Percentiles rank a stretch among this genome's conserved stretches.
These are phyloP conservation scores for Vidua chalybeata DNA, from an alignment of 2,113 vertebrate genomes.

Conservation along the genomic window DNA sequence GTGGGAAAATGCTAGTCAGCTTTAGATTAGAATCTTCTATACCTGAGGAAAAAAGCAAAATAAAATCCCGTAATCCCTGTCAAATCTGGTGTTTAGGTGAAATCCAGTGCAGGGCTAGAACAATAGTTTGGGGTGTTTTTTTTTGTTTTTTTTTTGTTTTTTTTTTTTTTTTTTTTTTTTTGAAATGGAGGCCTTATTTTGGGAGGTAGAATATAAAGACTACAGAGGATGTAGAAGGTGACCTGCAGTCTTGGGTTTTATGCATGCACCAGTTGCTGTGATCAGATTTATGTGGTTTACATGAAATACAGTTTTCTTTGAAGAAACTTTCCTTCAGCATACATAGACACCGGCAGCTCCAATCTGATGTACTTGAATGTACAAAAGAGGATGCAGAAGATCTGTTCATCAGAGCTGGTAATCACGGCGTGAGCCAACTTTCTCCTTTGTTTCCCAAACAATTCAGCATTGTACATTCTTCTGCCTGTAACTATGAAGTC, in stretches of 20 bases:
- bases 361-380: fast-evolving
- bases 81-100: not conserved
- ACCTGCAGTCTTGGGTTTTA: not conserved
- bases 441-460: not conserved
- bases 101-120: not conserved
- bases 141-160: not conserved
- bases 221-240: not conserved
- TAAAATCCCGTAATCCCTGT: not conserved
- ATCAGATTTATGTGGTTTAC: not conserved
- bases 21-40: not conserved
- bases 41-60: not conserved
- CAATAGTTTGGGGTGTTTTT: not conserved
- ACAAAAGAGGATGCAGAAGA: not conserved
- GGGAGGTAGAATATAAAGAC: not conserved
- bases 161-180: not conserved
- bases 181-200: not conserved
- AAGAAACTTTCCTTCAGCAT: not conserved
- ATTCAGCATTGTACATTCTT: not conserved
- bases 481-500: not conserved
- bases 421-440: not conserved
- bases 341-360: not conserved
- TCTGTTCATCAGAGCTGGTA: not conserved
- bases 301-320: not conserved
- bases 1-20: not conserved
- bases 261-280: not conserved